Base-by-base conservation (phyloP, 2,888 invertebrate species). In the Ophion slaviceki region DNA sequence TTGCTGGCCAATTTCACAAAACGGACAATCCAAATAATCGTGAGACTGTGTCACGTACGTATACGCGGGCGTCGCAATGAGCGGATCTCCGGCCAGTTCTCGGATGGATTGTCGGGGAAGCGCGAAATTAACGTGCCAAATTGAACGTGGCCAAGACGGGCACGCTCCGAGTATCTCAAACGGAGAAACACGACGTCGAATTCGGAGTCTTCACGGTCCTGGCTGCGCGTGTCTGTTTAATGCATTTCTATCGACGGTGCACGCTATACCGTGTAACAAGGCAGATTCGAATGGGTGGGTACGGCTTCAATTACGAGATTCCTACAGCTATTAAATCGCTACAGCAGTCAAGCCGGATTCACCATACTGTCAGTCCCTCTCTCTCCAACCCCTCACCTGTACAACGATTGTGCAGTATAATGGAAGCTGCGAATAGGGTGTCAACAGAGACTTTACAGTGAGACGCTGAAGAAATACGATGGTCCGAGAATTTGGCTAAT, bases 221-320 rank as follows among this genome's bases (percentile, higher is more conserved):
- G 66, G 45, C 40, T 76, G 66, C 74, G 81, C 71, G 32, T 75
- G 47, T 82, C 64, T 47, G 45, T 57, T 32, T 74, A 53, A 64
- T 75, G 40, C 40, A 57, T 57, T 61, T 64, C 67, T 77, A 76
- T 80, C 78, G 61, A 24, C 53, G 32, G 57, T 67, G 36, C 10
- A 36, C 2, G 62, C 61, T 80, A 61, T 67, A 45, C 67, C 20
- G 24, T 64, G 17, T 47, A 62, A 61, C 53, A 24, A 77, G 53
- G 75, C 57, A 77, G 77, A 79, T 82, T 80, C 79, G 75, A 74
- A 71, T 82, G 76, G 71, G 61, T 61, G 82, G 85, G n/a, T 53
- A 70, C 66, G 64, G 74, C 80, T 80, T 80, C 83, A 86, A 86
- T 86, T 86, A 83, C 86, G 80, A 36, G 77, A 83, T 86, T 86